Evolutionary conservation across 23 tunicate species (phyloP), one percentile per base, ranked within the genome.

Genomic region (Botrylloides violaceus): DNA sequence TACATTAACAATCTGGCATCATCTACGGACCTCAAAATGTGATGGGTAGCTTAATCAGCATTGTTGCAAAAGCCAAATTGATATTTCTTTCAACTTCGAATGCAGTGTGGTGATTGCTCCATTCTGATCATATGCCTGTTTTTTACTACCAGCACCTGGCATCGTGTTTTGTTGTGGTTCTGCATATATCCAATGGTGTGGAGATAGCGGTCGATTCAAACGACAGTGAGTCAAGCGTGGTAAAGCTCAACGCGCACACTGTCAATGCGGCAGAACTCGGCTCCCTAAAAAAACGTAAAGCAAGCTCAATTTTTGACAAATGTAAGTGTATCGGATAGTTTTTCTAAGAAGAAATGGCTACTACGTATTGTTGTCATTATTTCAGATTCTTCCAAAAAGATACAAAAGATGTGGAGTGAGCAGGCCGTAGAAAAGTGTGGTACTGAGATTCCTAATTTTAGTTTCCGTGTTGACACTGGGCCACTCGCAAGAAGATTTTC

Each of bases 391-490:
- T 9, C 53, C 9, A 43, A 43, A 15, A 43, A 43, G 53, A 15
- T 43, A 7, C 53, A 15, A 15, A 43, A 43, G 53, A 9, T 43
- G 53, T 43, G 53, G 53, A 15, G 12, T 43, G 53, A 43, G 12
- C 9, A 43, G 15, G 53, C 12, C 53, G 12, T 7, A 9, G 53
- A 9, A 9, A 43, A 15, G 53, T 9, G 15, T 15, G 53, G 12
- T 9, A 43, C 53, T 7, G 53, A 43, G 53, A 49, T 33, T 31
- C 57, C 79, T 25, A 39, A 68, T n/a, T n/a, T 80, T 2, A 64
- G 85, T 43, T 43, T 80, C 71, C 29, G 85, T 25, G 64, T 80
- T 2, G 85, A 80, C 32, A 59, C 85, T 0, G 85, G 85, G 7
- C 64, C 50, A 3, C 77, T 63, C 23, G 85, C 85, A 12, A 22